Conservation (phyloP, 2,113 vertebrate species). For the Trogon surrucura region DNA sequence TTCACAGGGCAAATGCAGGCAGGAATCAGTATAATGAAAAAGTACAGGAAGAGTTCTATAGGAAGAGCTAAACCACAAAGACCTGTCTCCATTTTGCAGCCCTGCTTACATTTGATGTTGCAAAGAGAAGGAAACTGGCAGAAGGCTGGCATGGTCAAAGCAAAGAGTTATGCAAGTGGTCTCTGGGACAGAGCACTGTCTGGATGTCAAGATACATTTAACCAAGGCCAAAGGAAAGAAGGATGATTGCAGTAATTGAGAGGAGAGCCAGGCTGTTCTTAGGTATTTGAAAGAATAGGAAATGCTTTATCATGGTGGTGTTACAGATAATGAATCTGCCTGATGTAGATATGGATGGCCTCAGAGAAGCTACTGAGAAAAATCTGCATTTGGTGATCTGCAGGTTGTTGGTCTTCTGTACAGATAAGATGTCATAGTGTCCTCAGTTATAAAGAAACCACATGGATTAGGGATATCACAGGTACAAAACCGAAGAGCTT, state of each 20-base stretch:
- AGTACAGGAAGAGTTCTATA: neutral
- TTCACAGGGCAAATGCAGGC: neutral
- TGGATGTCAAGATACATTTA: neutral
- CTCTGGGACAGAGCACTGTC: neutral
- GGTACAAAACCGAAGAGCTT: neutral
- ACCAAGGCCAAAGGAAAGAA: neutral
- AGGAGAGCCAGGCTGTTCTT: neutral
- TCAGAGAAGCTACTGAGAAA: neutral
- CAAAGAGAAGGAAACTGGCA: neutral
- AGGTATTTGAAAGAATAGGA: neutral
- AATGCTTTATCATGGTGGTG: neutral
- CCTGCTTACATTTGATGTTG: neutral
- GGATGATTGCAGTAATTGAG: neutral
- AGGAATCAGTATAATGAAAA: neutral
- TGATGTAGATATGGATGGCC: neutral
- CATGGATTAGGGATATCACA: neutral
- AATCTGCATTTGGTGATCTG: neutral
- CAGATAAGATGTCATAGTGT: neutral
- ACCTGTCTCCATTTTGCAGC: neutral
- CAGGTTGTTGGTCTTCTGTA: neutral
- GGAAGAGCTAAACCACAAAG: neutral
- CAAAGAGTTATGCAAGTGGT: neutral
- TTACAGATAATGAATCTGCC: neutral
- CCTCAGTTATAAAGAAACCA: neutral
- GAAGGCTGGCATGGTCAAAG: fast-evolving